Percentiles rank a stretch among this genome's conserved stretches.
phyloP scores from a whole-genome alignment of 2,113 vertebrate species.

The Ctenodactylus gundi region DNA sequence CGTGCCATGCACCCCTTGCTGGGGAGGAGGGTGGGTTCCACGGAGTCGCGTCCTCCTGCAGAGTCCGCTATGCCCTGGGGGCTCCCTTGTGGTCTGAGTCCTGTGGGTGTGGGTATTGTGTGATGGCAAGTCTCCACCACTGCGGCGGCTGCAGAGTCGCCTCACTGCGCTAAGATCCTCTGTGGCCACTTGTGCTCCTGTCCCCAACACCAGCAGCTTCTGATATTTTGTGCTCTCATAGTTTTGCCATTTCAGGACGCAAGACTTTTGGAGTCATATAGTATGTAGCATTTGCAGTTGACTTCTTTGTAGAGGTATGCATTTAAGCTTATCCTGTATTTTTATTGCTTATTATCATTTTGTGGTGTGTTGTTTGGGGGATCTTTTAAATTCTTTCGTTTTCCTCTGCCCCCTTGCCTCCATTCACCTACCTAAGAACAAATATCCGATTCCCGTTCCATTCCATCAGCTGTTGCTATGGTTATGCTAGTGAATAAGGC shows the following conservation, averaged over 20 bases:
- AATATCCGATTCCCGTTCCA: too few species aligned
- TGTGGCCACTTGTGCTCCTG: neutral
- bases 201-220: neutral
- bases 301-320: neutral
- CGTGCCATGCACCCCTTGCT: too few species aligned
- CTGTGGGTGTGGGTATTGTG: neutral
- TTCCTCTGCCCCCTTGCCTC: too few species aligned
- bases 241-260: neutral
- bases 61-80: too few species aligned
- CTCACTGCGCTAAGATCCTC: neutral
- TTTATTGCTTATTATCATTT: neutral
- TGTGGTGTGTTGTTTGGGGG: too few species aligned
- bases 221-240: neutral
- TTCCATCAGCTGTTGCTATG: too few species aligned
- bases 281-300: neutral
- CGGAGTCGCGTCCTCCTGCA: too few species aligned
- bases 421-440: too few species aligned
- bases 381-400: too few species aligned
- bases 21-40: too few species aligned
- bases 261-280: neutral
- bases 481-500: too few species aligned
- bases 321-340: neutral
- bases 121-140: neutral
- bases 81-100: too few species aligned
- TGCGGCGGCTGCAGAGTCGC: neutral